phyloP scores from a whole-genome alignment of 37 sponge, comb jelly and placozoan genomes.

The Sycon ciliatum region DNA sequence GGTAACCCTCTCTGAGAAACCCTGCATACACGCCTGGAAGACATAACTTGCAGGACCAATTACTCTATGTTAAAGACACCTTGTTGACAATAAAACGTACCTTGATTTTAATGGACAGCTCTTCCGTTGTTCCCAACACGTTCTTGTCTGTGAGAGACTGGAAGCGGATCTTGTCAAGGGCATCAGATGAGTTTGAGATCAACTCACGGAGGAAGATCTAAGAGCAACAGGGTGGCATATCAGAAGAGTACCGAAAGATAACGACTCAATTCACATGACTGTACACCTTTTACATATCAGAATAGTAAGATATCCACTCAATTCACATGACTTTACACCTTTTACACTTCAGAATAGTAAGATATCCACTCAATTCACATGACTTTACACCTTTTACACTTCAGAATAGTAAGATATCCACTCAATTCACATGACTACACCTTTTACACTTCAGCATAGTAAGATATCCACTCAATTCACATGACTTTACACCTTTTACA shows the following conservation, averaged over 20 bases:
- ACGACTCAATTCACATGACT: too few species aligned
- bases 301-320: too few species aligned
- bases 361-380: too few species aligned
- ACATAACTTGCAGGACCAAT: neutral
- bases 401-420: too few species aligned
- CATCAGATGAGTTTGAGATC: slow-evolving; percentile 97
- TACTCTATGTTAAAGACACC: too few species aligned
- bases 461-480: too few species aligned
- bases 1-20: too few species aligned
- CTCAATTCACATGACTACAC: too few species aligned
- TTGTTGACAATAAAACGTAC: slow-evolving; percentile 16
- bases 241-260: too few species aligned
- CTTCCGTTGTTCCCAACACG: slow-evolving; percentile 63
- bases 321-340: neutral
- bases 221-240: neutral
- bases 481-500: neutral
- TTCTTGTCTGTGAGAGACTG: slow-evolving; percentile 85
- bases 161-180: slow-evolving; percentile 96
- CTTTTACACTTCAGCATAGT: too few species aligned
- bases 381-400: too few species aligned
- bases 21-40: too few species aligned
- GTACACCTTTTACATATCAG: neutral
- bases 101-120: slow-evolving; percentile 88
- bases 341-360: neutral
- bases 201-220: slow-evolving; percentile 94